Base-by-base conservation (phyloP, 2,113 vertebrate genomes). In the Archocentrus centrarchus region DNA sequence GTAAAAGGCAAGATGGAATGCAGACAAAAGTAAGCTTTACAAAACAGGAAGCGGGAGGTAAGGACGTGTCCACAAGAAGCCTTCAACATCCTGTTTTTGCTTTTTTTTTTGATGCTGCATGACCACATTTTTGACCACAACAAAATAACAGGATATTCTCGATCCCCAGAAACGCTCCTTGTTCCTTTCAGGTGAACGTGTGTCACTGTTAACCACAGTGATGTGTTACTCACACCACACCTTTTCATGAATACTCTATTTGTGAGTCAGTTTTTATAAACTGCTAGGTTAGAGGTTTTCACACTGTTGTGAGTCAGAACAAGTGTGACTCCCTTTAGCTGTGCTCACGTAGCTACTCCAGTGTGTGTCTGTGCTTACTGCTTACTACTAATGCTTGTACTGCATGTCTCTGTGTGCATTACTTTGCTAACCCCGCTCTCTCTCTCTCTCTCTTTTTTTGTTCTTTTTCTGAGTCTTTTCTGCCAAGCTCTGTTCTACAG, bases 401-500 rank as follows among this genome's bases (percentile, higher is more conserved):
- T 85, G 86, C 90, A 88, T 92, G 88, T 84, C 20, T 83, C 53
- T 85, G 27, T 76, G 58, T 84, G 11, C 41, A 18, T 20, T 82
- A 47, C 63, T 64, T 68, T 60, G 61, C 66, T 83, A 83, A 86
- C 59, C 17, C 22, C 50, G 39, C 32, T 80, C 44, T 84, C 50
- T 89, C 59, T 86, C 6, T 37, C 35, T 37, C 8, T 37, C 37
- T 37, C 32, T 35, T 1, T 35, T 35, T 14, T 44, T 60, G 58
- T 76, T n/a, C 64, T 24, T 60, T 22, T 37, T 41, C 11, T 41
- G 39, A 55, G 13, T 73, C 17, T 84, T 79, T 59, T 79, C 66
- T 84, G 89, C 87, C 41, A 30, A 93, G 89, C 75, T 91, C 75
- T 94, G 78, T 92, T 96, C 96, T 96, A 95, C 96, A 97, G 97